Evolutionary conservation across 1,140 invertebrate genomes (phyloP), one percentile per base, ranked within the genome.

Genomic region (Drosophila subobscura): DNA sequence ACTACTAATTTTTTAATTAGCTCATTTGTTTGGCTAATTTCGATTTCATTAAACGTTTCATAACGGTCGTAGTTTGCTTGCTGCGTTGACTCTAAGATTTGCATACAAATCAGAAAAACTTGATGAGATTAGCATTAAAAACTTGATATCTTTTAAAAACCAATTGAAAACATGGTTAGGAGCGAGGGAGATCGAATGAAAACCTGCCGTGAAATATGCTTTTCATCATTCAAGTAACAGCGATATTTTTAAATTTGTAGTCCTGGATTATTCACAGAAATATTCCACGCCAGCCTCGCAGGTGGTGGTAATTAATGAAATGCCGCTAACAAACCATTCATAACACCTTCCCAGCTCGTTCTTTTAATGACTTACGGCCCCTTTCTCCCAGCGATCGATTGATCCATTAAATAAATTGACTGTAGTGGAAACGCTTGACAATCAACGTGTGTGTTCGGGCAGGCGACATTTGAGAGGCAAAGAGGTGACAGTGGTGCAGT

Each of bases 331-430:
- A 50, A 29, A 47, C 33, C 27, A 42, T 25, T 25, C 29, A 40
- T 42, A 72, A 51, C 51, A 70, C 59, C 46, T 55, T 25, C n/a
- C 10, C 56, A 25, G 47, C 54, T 59, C 56, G 57, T 73, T 79
- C 54, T 57, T 40, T 67, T 68, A 72, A 72, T 75, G 68, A 72
- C 45, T 78, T 53, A 20, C 45, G 41, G 47, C 23, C 23, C 14
- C 47, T 60, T 57, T 44, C 57, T 41, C 44, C 22, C 37, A 57
- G 37, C 79, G 83, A 88, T 88, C 81, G 74, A 86, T 86, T 81
- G 70, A 77, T 81, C 83, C 83, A 86, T 86, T 86, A 86, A 86
- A 86, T 86, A 78, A 86, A 86, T 86, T 86, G 83, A 86, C 73
- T 86, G 74, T 72, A 86, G 73, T 74, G 65, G 50, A 81, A 88